These are phyloP conservation scores for Actinopyga echinites DNA, from an alignment of 53 echinoderm and acorn worm species.

Conservation along the genomic window DNA sequence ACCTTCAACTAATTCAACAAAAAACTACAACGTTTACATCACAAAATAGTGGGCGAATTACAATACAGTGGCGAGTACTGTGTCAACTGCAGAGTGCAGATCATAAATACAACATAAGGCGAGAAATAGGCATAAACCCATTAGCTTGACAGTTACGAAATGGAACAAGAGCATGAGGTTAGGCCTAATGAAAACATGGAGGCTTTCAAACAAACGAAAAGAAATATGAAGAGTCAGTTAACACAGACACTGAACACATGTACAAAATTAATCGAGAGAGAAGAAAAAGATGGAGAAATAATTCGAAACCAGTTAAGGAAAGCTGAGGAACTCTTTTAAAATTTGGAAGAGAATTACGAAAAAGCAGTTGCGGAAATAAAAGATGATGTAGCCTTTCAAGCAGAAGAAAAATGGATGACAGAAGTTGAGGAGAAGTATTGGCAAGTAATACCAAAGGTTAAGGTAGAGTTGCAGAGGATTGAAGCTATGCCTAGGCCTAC, in stretches of 20 bases:
- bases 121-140: no score
- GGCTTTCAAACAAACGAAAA: not conserved
- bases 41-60: no score
- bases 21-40: no score
- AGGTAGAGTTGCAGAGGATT: not conserved
- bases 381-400: conserved; percentile 18
- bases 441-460: not conserved
- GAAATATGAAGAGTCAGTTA: conserved; percentile 22
- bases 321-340: conserved; percentile 8
- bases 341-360: conserved; percentile 11
- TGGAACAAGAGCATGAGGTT: not conserved
- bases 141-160: no score
- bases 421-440: conserved; percentile 17
- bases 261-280: not conserved
- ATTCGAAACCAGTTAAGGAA: not conserved
- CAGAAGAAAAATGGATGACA: conserved; percentile 9
- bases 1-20: no score
- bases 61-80: no score
- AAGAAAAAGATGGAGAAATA: conserved; percentile 4
- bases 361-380: not conserved
- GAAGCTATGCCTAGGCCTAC: not conserved
- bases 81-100: no score
- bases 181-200: not conserved
- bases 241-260: conserved; percentile 8
- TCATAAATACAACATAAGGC: no score